Conservation (phyloP, 2,888 invertebrate genomes). For the Caenorhabditis sulstoni region DNA sequence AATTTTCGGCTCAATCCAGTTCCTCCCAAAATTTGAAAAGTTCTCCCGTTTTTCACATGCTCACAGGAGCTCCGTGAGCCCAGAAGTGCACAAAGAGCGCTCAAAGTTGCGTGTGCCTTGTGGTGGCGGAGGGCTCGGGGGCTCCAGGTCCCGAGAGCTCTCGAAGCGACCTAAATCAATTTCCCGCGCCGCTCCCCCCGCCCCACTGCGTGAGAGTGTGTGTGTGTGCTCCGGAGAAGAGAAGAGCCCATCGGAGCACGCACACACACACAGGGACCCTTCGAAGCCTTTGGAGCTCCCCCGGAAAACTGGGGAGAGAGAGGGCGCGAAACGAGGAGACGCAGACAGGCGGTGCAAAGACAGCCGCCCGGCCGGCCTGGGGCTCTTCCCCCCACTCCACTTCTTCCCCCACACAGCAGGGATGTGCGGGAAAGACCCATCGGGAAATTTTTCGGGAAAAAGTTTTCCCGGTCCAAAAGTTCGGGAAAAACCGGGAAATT, state of each 20-base stretch:
- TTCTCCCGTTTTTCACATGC: no score
- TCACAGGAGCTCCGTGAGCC: not conserved
- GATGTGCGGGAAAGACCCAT: no score
- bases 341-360: conserved; percentile 15
- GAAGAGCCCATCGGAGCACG: no score
- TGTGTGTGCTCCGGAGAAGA: no score
- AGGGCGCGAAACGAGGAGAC: conserved; percentile 25
- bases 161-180: conserved; percentile 50
- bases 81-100: conserved; percentile 42
- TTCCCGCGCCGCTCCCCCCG: conserved; percentile 53
- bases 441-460: no score
- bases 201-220: conserved; percentile 24
- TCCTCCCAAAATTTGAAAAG: no score
- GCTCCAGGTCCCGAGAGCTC: no score
- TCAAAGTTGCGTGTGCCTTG: conserved; percentile 24
- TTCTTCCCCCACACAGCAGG: conserved; percentile 22
- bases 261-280: no score
- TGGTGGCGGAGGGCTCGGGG: not conserved
- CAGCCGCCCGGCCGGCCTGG: conserved; percentile 27
- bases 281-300: no score
- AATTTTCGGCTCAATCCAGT: not conserved
- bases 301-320: not conserved
- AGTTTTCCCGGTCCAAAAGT: no score
- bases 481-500: no score
- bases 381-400: conserved; percentile 27